Conservation (phyloP, 2,113 vertebrate genomes). For the Oreotrochilus melanogaster region DNA sequence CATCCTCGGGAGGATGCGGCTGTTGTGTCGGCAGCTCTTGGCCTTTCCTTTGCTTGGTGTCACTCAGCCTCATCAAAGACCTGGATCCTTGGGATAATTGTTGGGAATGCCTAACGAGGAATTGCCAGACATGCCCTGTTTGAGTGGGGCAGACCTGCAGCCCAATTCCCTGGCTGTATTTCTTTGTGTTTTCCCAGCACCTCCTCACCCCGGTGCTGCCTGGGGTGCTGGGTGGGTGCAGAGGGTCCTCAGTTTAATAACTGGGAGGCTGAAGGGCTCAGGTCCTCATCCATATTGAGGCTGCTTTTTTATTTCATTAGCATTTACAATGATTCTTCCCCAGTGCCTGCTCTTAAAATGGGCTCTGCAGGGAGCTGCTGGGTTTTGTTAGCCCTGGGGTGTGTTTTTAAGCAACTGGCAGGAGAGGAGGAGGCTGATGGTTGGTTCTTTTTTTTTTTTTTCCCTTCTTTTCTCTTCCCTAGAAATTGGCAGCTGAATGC, state of each 20-base stretch:
- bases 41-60: neutral
- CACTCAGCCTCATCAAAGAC: neutral
- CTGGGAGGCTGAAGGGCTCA: neutral
- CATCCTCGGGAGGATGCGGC: neutral
- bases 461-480: neutral
- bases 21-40: neutral
- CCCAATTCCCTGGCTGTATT: neutral
- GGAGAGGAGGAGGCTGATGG: neutral
- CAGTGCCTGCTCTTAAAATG: neutral
- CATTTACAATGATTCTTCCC: neutral
- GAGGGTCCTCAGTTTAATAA: neutral
- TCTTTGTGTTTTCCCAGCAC: neutral
- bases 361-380: neutral
- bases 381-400: neutral
- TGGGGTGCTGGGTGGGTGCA: neutral
- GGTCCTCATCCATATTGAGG: neutral
- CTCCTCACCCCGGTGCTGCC: neutral
- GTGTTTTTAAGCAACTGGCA: neutral
- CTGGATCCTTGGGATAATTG: neutral
- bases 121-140: neutral
- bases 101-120: neutral
- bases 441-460: constrained; percentile 23
- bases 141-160: rapidly evolving
- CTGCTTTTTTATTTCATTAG: neutral
- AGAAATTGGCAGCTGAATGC: constrained; percentile 95